phyloP scores from a whole-genome alignment of 2,113 vertebrate genomes.

The Larimichthys polyactis region DNA sequence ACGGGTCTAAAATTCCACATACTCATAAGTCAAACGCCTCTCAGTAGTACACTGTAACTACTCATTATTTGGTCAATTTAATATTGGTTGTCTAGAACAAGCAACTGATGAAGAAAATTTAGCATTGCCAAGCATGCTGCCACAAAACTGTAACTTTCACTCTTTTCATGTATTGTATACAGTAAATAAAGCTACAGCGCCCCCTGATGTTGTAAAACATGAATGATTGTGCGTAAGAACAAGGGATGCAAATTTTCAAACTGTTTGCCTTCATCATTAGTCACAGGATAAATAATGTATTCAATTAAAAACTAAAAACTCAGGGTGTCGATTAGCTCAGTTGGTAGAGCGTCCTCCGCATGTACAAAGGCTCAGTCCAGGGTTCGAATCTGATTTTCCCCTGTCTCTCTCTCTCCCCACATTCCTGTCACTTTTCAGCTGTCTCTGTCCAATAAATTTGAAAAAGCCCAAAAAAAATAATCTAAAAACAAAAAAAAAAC shows the following conservation, averaged over 20 bases:
- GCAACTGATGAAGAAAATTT: conserved; percentile 34
- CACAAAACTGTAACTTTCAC: not conserved
- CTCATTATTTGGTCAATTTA: conserved; percentile 25
- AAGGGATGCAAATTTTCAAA: not conserved
- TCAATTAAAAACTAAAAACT: not conserved
- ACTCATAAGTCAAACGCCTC: not conserved
- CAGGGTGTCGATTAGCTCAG: too few relatives aligned
- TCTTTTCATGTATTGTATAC: not conserved
- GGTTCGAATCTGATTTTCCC: too few relatives aligned
- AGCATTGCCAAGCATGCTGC: conserved; percentile 14
- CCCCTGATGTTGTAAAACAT: conserved; percentile 58
- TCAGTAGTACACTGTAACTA: conserved; percentile 1
- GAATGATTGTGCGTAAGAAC: not conserved
- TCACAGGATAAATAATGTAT: not conserved
- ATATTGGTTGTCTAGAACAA: conserved; percentile 26
- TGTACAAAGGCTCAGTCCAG: too few relatives aligned
- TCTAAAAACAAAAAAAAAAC: too few relatives aligned
- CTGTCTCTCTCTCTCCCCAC: too few relatives aligned
- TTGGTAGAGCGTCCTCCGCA: too few relatives aligned
- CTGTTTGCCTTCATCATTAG: not conserved
- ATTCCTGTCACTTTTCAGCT: too few relatives aligned
- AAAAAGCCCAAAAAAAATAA: too few relatives aligned
- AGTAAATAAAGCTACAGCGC: conserved; percentile 59
- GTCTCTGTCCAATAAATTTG: too few relatives aligned
- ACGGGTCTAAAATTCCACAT: conserved; percentile 6